A percentile compares a stretch with the other conserved stretches of the same genome.
These are phyloP conservation scores for Gorilla gorilla DNA, from an alignment of 2,113 vertebrate genomes.

Conservation along the genomic window DNA sequence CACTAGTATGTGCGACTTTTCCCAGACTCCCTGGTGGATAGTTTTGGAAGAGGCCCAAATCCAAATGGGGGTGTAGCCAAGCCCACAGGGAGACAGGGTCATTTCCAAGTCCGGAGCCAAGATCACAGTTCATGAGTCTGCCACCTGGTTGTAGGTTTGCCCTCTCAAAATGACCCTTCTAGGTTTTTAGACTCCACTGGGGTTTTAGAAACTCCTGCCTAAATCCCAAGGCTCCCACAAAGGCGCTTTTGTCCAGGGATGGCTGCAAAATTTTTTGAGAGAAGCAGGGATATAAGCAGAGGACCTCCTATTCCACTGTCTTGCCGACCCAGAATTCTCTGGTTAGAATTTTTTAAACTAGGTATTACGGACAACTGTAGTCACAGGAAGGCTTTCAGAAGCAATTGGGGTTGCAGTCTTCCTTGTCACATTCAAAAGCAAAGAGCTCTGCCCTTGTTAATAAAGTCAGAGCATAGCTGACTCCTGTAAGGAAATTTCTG, in stretches of 20 bases:
- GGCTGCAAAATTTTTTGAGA: background rate
- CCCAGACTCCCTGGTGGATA: background rate
- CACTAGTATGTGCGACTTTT: background rate
- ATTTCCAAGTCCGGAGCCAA: too few species aligned
- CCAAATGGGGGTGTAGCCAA: background rate
- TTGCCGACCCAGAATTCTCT: background rate
- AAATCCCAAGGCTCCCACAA: background rate
- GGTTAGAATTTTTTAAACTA: background rate
- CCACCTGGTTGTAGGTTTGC: background rate
- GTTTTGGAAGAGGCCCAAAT: background rate
- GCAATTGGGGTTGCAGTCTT: background rate
- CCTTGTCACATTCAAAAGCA: background rate
- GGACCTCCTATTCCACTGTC: background rate
- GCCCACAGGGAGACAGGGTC: background rate
- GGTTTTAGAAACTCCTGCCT: background rate
- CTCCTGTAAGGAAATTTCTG: background rate
- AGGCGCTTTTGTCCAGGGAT: background rate
- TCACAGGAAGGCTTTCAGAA: background rate
- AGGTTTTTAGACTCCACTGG: background rate
- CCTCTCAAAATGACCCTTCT: background rate
- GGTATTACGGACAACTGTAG: background rate
- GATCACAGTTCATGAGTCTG: too few species aligned
- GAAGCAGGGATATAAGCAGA: too few species aligned
- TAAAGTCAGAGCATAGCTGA: background rate
- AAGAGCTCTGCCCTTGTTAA: background rate